Percentiles rank a stretch among this genome's conserved stretches.
Evolutionary conservation across 2,113 vertebrate species (phyloP).

Genomic region (Vulpes lagopus): DNA sequence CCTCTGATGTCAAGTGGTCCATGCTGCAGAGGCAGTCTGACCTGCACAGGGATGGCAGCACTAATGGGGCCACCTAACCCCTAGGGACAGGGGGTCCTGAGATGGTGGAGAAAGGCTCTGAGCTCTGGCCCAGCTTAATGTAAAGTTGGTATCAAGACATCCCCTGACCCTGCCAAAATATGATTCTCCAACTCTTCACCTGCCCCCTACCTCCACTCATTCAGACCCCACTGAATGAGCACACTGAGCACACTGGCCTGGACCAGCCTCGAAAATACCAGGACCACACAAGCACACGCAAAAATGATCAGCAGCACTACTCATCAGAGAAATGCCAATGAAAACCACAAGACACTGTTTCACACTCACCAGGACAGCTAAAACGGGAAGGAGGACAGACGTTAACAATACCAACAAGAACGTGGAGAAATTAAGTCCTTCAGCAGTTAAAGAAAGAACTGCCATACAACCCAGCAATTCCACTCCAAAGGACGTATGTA

Average conservation of each 20-base stretch:
- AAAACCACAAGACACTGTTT: background rate
- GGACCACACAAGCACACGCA: background rate
- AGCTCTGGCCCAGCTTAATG: background rate
- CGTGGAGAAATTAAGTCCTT: background rate
- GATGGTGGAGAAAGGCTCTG: background rate
- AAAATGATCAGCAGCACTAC: background rate
- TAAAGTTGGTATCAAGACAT: background rate
- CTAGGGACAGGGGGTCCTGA: background rate
- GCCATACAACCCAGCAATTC: background rate
- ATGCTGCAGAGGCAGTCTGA: background rate
- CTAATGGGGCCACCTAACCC: background rate
- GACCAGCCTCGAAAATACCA: background rate
- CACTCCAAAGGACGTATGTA: background rate
- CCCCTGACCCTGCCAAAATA: background rate
- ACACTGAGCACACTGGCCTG: background rate
- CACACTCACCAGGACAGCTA: rapidly evolving
- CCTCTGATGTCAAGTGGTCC: background rate
- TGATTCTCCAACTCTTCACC: background rate
- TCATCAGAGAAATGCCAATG: background rate
- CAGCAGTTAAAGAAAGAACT: background rate
- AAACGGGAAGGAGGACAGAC: background rate
- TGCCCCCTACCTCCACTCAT: no score
- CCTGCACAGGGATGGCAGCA: no score
- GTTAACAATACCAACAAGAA: background rate
- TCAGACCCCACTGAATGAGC: no score